These are phyloP conservation scores for Caenorhabditis briggsae DNA, from an alignment of 1,140 invertebrate species.

Conservation along the genomic window DNA sequence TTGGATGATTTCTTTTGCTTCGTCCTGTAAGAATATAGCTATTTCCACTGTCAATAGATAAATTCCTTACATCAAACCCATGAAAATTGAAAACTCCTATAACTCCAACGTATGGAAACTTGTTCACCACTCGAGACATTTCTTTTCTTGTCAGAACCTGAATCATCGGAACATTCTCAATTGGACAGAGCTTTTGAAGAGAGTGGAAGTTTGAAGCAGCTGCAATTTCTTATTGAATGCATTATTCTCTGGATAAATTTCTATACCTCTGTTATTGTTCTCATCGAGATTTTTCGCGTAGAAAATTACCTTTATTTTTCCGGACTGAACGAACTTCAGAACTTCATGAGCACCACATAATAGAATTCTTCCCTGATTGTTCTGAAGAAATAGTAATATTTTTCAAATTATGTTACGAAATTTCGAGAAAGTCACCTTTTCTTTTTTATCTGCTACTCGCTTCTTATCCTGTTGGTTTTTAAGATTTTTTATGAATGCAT, in stretches of 20 bases:
- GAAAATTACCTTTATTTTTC: neutral
- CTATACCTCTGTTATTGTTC: neutral
- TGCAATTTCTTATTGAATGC: neutral
- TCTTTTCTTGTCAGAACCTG: conserved; percentile 29
- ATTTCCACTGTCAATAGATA: neutral
- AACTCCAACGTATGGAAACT: conserved; percentile 25
- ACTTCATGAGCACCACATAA: conserved; percentile 5
- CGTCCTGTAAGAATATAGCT: neutral
- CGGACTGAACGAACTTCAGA: neutral
- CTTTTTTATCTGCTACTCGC: neutral
- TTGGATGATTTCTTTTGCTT: neutral
- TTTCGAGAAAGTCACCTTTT: neutral
- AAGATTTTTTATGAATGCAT: neutral
- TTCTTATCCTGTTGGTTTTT: neutral
- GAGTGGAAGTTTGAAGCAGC: conserved; percentile 29
- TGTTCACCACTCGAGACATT: conserved; percentile 11
- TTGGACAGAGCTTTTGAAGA: neutral
- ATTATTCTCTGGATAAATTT: neutral
- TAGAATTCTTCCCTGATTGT: neutral
- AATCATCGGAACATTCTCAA: neutral
- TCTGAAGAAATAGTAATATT: neutral
- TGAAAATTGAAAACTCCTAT: neutral
- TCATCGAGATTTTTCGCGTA: conserved; percentile 29
- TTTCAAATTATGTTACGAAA: neutral
- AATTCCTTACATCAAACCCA: neutral